Conservation (phyloP, 2,888 invertebrate species). For the Conomelus anceps region DNA sequence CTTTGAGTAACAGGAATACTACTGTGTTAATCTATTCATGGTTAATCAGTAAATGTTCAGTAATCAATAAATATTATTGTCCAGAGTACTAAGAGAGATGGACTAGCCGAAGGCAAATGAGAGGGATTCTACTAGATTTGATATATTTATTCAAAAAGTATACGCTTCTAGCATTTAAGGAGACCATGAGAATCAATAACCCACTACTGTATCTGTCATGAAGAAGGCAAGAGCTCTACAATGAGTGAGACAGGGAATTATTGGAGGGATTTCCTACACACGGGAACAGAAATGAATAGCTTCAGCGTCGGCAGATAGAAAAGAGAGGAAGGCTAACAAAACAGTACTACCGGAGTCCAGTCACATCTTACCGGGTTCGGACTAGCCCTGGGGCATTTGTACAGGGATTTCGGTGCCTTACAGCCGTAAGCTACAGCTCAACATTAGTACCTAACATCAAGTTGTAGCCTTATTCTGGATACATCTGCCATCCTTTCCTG, state of each 20-base stretch:
- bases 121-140: no score
- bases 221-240: background rate
- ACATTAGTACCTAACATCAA: background rate
- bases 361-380: background rate
- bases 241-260: background rate
- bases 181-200: background rate
- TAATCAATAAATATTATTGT: no score
- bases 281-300: background rate
- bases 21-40: no score
- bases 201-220: background rate
- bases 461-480: background rate
- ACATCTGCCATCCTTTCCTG: background rate
- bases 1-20: no score
- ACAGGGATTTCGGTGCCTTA: background rate
- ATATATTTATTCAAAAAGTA: no score
- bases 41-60: no score
- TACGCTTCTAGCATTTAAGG: no score
- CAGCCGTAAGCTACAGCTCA: background rate
- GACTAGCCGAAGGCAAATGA: no score
- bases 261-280: background rate
- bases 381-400: background rate
- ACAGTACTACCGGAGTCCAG: background rate
- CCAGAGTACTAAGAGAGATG: no score
- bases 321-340: background rate
- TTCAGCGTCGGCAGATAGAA: background rate